Percentiles rank a stretch among this genome's conserved stretches.
These are phyloP conservation scores for Phalacrocorax pelagicus DNA, from an alignment of 2,113 vertebrate species.

Conservation along the genomic window DNA sequence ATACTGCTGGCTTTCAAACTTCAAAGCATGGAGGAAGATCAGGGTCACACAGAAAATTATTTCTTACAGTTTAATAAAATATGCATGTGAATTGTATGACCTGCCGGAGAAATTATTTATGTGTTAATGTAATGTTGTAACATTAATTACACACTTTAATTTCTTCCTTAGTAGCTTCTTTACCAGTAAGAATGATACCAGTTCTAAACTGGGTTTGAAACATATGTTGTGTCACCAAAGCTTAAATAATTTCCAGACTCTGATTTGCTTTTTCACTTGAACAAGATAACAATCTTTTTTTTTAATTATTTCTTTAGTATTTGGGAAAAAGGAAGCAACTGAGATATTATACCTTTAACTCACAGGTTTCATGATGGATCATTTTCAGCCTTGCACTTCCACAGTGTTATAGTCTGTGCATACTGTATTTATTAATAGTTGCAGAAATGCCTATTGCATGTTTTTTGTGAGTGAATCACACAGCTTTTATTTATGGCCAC, in stretches of 20 bases:
- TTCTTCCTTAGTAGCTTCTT: conserved; percentile 14
- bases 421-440: not conserved
- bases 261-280: not conserved
- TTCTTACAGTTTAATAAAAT: conserved; percentile 80
- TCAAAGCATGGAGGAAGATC: conserved; percentile 78
- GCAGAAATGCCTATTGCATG: not conserved
- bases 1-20: conserved; percentile 79
- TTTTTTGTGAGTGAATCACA: not conserved
- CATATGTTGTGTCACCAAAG: not conserved
- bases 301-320: not conserved
- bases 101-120: conserved; percentile 78
- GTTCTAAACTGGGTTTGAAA: conserved; percentile 3
- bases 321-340: not conserved
- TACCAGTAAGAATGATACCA: not conserved
- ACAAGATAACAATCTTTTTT: not conserved
- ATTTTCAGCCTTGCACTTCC: not conserved
- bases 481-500: not conserved
- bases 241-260: not conserved
- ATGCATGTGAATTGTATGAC: conserved; percentile 78
- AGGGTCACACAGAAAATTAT: conserved; percentile 78
- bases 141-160: conserved; percentile 73
- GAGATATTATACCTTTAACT: not conserved
- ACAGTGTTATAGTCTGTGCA: rapidly evolving
- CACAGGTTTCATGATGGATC: not conserved
- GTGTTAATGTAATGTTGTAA: conserved; percentile 75